These are phyloP conservation scores for Eulemur coronatus DNA, from an alignment of 2,797 vertebrate species.

Conservation along the genomic window DNA sequence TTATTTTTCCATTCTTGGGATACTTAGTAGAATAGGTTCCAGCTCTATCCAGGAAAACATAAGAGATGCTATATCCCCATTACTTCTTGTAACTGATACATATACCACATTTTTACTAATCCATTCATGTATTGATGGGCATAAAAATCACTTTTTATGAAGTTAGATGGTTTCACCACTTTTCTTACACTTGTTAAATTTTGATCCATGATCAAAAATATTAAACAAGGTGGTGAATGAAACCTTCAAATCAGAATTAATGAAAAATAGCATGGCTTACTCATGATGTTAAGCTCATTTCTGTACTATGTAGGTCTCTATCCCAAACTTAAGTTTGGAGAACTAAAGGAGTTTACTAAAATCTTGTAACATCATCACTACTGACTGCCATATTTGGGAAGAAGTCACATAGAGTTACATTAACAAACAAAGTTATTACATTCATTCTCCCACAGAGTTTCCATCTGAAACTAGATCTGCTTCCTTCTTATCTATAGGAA, in stretches of 20 bases:
- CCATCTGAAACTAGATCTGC: neutral
- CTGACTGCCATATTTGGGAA: neutral
- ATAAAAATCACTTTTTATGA: neutral
- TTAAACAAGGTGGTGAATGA: neutral
- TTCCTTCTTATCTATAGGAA: neutral
- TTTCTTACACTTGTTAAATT: neutral
- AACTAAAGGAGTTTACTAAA: neutral
- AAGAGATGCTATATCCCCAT: no score
- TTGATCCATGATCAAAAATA: neutral
- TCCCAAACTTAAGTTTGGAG: neutral
- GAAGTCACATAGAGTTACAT: neutral
- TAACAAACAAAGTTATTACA: neutral
- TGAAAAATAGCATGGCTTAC: neutral
- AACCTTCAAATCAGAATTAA: neutral
- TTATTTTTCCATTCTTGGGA: no score
- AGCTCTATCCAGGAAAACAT: no score
- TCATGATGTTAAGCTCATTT: neutral
- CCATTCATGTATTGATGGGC: no score
- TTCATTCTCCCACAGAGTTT: neutral
- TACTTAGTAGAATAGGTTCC: no score
- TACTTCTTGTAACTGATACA: no score
- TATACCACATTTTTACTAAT: no score
- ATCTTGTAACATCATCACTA: neutral
- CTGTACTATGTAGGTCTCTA: neutral
- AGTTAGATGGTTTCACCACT: neutral